These are phyloP conservation scores for Cynopterus brachyotis DNA, from an alignment of 2,113 vertebrate genomes.

Conservation along the genomic window DNA sequence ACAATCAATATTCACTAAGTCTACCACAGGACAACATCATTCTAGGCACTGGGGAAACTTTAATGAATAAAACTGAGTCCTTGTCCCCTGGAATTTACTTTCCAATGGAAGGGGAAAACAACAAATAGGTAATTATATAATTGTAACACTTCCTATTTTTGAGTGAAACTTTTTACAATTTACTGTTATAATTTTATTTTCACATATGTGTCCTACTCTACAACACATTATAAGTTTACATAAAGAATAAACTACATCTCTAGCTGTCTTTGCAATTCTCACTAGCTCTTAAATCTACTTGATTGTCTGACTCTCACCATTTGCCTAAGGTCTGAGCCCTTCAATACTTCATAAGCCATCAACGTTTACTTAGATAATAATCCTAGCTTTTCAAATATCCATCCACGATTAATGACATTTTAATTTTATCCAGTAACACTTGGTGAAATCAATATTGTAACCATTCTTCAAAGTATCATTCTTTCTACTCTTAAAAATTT, in stretches of 20 bases:
- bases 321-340: background rate
- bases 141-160: background rate
- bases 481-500: background rate
- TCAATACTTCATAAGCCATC: background rate
- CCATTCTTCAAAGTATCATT: background rate
- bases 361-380: background rate
- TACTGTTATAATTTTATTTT: background rate
- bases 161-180: background rate
- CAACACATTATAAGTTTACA: background rate
- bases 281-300: background rate
- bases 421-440: background rate
- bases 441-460: background rate
- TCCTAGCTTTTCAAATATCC: background rate
- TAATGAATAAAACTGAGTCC: background rate
- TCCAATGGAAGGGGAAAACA: background rate
- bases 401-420: background rate
- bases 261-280: background rate
- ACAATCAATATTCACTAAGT: background rate
- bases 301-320: background rate
- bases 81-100: background rate
- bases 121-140: background rate
- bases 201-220: background rate
- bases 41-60: background rate
- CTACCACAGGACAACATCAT: rapidly evolving
- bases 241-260: background rate